These are phyloP conservation scores for Lycorma delicatula DNA, from an alignment of 1,140 invertebrate genomes.

Conservation along the genomic window DNA sequence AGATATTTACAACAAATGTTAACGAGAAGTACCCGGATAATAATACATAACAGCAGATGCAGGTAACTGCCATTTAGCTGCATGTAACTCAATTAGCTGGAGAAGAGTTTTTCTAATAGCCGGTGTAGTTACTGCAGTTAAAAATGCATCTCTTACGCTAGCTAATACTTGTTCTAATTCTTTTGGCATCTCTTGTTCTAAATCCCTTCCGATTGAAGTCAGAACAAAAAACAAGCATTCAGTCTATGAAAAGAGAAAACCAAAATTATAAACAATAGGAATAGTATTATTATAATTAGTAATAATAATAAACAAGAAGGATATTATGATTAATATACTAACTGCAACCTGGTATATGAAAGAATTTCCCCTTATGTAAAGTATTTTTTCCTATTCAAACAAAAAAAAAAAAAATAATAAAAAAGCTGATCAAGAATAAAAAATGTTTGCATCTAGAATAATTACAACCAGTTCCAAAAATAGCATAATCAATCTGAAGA, in stretches of 20 bases:
- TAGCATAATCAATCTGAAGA: too few relatives aligned
- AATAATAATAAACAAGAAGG: background rate
- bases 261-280: background rate
- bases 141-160: slow-evolving; percentile 74
- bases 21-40: slow-evolving; percentile 44
- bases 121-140: slow-evolving; percentile 53
- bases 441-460: too few relatives aligned
- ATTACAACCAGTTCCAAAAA: too few relatives aligned
- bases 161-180: slow-evolving; percentile 67
- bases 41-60: slow-evolving; percentile 83
- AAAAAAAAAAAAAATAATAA: too few relatives aligned
- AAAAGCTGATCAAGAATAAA: too few relatives aligned
- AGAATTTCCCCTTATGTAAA: slow-evolving; percentile 6
- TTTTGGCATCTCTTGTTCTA: slow-evolving; percentile 68
- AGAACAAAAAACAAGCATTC: slow-evolving; percentile 80
- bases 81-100: slow-evolving; percentile 80
- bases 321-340: background rate
- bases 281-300: background rate
- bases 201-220: slow-evolving; percentile 73
- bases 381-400: background rate
- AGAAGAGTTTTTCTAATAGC: slow-evolving; percentile 68
- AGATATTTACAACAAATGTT: too few relatives aligned
- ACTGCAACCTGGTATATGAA: background rate
- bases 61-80: slow-evolving; percentile 79
- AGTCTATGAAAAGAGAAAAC: slow-evolving; percentile 46